Evolutionary conservation across 2,113 vertebrate genomes (phyloP), one percentile per base, ranked within the genome.

Genomic region (Syngnathus floridae): DNA sequence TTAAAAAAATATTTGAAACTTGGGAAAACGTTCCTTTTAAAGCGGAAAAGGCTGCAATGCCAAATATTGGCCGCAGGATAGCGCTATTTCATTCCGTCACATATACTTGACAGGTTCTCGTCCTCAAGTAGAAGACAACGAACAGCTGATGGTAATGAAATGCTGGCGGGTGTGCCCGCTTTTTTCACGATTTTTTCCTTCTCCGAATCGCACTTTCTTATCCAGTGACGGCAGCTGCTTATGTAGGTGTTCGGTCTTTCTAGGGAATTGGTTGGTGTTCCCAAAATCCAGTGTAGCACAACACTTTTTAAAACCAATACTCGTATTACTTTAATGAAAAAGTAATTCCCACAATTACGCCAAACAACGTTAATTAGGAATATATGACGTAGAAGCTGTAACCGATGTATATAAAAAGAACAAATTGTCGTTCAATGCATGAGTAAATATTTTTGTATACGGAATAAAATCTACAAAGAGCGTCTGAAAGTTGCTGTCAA

Each of bases 1-100:
- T 84, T 88, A 87, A 82, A 78, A 71, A 76, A 79, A 76, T 70
- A 67, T 51, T 40, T 35, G 76, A 46, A 82, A 57, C 26, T 10
- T 57, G 26, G 7, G 12, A 22, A 52, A 22, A 52, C 19, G 9
- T 11, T 12, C 51, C 4, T 35, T 17, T 56, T 19, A 2, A 7
- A 26, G 3, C 13, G 26, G 5, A 8, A 64, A 19, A 35, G 36
- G 9, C 22, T 5, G 3, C 45, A 52, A 38, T 37, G n/a, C 19
- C 48, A 64, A 37, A 17, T 38, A 37, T n/a, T 4, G 12, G 1
- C 68, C 82, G 74, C 71, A 55, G 74, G 86, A 69, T 82, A 72
- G 83, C 3, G 67, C 57, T 54, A 43, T 64, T 51, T 31, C 26
- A 31, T 31, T 45, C 5, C 17, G 38, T 1, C 10, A 46, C 11